Percentiles rank a stretch among this genome's conserved stretches.
Evolutionary conservation across 1,140 invertebrate genomes (phyloP).

Genomic region (Heliothis subflexa): DNA sequence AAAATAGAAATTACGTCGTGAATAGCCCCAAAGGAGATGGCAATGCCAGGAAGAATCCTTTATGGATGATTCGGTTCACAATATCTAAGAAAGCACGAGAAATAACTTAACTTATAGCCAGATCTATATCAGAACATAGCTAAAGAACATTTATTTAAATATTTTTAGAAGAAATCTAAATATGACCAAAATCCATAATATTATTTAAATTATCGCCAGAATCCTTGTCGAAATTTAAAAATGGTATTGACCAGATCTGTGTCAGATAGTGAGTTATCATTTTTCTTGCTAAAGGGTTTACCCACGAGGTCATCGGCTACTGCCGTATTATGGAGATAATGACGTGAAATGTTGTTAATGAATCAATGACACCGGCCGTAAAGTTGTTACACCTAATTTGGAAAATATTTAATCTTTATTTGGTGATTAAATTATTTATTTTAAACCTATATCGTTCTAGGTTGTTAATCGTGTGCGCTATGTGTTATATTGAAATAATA

Average conservation of each 20-base stretch:
- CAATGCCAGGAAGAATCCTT: neutral
- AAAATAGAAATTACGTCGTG: constrained; percentile 1
- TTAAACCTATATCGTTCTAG: no score
- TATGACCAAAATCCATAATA: no score
- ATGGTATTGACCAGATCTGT: constrained; percentile 1
- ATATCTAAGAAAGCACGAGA: neutral
- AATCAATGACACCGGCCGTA: neutral
- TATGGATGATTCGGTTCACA: neutral
- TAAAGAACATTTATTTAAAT: no score
- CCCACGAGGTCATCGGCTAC: neutral
- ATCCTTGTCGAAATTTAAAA: neutral
- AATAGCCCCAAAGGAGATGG: neutral
- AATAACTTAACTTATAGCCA: no score
- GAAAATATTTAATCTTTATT: no score
- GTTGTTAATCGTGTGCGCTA: no score
- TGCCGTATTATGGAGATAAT: neutral
- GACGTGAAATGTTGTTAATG: no score
- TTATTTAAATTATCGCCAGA: neutral
- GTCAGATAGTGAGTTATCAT: neutral
- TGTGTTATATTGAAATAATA: no score
- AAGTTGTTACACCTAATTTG: no score
- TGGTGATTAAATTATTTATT: no score
- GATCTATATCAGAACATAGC: no score
- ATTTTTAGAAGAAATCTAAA: no score
- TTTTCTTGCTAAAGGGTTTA: constrained; percentile 13